Evolutionary conservation across 1,140 invertebrate species (phyloP), one percentile per base, ranked within the genome.

Genomic region (Epicauta chinensis): DNA sequence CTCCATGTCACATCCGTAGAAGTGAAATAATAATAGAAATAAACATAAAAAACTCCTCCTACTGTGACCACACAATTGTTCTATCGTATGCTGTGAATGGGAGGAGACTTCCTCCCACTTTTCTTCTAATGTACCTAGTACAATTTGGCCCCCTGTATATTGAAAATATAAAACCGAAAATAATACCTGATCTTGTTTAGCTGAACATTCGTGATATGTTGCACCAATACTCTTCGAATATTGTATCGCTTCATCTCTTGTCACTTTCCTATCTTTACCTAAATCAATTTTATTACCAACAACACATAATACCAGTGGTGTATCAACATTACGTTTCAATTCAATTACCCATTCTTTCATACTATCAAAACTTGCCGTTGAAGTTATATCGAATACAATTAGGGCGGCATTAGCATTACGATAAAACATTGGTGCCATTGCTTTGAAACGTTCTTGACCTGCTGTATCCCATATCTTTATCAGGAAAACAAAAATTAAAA

Each of bases 381-480:
- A 80, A 0, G 89, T 91, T 36, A 95, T 78, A 70, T 95, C 91
- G 68, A 91, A 95, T 0, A 93, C 85, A 40, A 95, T 72, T 38
- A 94, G 78, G 2, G 89, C 89, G 2, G 88, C 91, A 64, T 91
- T 89, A 0, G 91, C 88, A 61, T 91, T 91, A 60, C 91, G 75
- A 70, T 94, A 95, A 69, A 95, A 95, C 87, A 94, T 92, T 4
- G 91, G 91, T 0, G 89, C 89, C 78, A 95, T 85, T 0, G 91
- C 83, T 51, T 84, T 78, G 70, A 91, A 95, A 58, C 90, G 75
- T 68, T 87, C 82, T 68, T 92, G 88, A 0, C 92, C 92, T 6
- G 92, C 91, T 4, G 92, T 95, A 66, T 96, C 92, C 92, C 92
- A 91, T 17, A 87, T 82, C 87, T 80, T 75, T 16, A 10, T 5